These are phyloP conservation scores for Erannis defoliaria DNA, from an alignment of 2,888 invertebrate genomes.

Conservation along the genomic window DNA sequence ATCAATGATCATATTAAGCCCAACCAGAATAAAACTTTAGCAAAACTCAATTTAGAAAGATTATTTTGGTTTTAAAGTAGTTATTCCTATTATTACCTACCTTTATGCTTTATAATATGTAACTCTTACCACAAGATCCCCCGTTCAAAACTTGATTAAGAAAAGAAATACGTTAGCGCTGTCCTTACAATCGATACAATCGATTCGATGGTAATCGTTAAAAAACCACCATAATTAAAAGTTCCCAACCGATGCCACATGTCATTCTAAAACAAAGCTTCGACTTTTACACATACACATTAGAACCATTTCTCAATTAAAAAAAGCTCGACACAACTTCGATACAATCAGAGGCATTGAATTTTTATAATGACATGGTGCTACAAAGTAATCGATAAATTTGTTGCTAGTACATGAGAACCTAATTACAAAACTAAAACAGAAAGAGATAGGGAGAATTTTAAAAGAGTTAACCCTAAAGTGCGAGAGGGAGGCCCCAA, in stretches of 20 bases:
- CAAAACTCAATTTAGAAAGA: too few species aligned
- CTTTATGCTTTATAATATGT: too few species aligned
- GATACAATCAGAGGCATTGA: background rate
- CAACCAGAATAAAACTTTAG: too few species aligned
- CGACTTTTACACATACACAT: constrained; percentile 42
- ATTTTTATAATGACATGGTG: constrained; percentile 15
- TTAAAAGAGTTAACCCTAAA: constrained; percentile 14
- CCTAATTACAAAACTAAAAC: constrained; percentile 74
- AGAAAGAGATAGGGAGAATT: constrained; percentile 54
- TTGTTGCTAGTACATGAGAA: constrained; percentile 70
- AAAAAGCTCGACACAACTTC: background rate
- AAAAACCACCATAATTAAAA: constrained; percentile 73
- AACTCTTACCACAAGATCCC: constrained; percentile 6
- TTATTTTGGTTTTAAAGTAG: too few species aligned
- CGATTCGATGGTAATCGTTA: constrained; percentile 69
- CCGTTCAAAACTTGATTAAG: constrained; percentile 5
- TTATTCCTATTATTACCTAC: too few species aligned
- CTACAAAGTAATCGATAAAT: constrained; percentile 10
- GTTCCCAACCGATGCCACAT: constrained; percentile 77
- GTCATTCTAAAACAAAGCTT: constrained; percentile 81
- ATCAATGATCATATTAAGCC: too few species aligned
- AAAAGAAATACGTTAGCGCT: constrained; percentile 48
- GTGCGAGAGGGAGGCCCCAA: constrained; percentile 55
- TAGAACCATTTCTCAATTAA: constrained; percentile 18
- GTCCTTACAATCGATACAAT: constrained; percentile 49